A percentile compares a stretch with the other conserved stretches of the same genome.
Evolutionary conservation across 2,888 invertebrate species (phyloP).

Genomic region (Folsomia manolachei): DNA sequence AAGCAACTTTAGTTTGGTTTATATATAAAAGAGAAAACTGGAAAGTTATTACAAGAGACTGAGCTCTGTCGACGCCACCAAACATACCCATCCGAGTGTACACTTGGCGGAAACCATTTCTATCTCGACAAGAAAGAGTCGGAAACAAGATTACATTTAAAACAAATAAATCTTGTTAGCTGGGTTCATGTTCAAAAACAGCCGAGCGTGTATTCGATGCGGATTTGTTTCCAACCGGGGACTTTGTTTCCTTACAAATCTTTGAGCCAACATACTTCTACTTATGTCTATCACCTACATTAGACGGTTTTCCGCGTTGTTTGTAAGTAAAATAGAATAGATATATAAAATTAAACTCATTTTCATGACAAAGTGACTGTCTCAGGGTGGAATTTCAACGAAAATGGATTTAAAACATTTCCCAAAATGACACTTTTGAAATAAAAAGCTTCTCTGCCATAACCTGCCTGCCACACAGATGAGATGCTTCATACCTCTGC

Average conservation of each 20-base stretch:
- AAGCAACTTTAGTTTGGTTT: not conserved
- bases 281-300: no score
- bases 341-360: not conserved
- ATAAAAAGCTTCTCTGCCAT: not conserved
- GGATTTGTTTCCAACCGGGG: not conserved
- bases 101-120: not conserved
- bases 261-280: not conserved
- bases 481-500: not conserved
- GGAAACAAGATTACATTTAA: slow-evolving; percentile 17
- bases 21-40: not conserved
- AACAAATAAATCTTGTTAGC: slow-evolving; percentile 18
- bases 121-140: not conserved
- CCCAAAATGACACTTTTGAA: slow-evolving; percentile 6
- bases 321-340: no score
- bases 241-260: not conserved
- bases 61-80: not conserved
- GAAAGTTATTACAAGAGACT: not conserved
- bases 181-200: not conserved
- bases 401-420: slow-evolving; percentile 2
- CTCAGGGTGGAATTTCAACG: not conserved
- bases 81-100: no score
- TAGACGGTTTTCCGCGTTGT: no score
- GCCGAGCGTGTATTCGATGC: not conserved
- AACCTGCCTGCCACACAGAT: not conserved
- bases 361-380: slow-evolving; percentile 4